Evolutionary conservation across 2,797 vertebrate species (phyloP).

Genomic region (Phataginus tricuspis): DNA sequence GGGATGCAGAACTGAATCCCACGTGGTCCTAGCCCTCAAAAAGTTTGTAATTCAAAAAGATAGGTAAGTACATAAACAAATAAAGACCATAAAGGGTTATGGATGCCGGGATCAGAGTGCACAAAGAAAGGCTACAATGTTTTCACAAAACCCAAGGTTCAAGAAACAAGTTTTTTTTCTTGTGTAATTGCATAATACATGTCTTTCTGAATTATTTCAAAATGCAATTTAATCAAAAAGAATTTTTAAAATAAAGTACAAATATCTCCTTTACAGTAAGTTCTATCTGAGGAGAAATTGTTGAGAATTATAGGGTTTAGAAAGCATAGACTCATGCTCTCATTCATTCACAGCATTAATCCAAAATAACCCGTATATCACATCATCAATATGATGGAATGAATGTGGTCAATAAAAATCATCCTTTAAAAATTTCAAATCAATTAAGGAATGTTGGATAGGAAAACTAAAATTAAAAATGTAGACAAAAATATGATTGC

Average conservation of each 20-base stretch:
- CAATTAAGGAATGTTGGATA: neutral
- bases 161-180: neutral
- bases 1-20: neutral
- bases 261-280: neutral
- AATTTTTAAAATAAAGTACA: conserved; percentile 1
- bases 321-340: neutral
- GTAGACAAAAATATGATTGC: neutral
- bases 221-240: neutral
- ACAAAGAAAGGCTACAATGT: neutral
- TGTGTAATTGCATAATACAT: neutral
- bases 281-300: neutral
- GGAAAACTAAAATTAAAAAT: neutral
- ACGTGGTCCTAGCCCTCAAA: neutral
- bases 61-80: neutral
- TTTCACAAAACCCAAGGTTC: neutral
- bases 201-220: conserved; percentile 12
- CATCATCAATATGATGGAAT: conserved; percentile 29
- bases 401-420: conserved; percentile 22
- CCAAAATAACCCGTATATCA: conserved; percentile 43
- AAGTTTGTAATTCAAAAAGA: neutral
- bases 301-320: neutral
- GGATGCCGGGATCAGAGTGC: neutral
- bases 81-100: neutral
- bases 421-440: neutral
- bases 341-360: neutral